Base-by-base conservation (phyloP, 2,797 vertebrate genomes). In the Spinus pinus region DNA sequence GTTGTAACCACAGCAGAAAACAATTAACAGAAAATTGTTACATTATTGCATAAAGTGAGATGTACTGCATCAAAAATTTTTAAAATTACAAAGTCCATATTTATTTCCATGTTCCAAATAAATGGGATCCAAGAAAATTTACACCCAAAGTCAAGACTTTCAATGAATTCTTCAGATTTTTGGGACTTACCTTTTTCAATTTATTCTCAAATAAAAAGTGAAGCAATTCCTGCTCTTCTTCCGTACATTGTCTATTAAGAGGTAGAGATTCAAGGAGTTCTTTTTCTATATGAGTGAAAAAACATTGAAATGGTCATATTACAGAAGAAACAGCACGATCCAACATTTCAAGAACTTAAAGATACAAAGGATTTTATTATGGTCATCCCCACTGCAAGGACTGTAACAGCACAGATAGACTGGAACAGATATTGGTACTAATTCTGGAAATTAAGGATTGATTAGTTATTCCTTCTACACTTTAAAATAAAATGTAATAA, bases 141-240 rank as follows among this genome's bases (percentile, higher is more conserved):
- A 73, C 44, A 73, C 6, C 6, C 39, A 4, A 95, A 88, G 22
- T 66, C 57, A 92, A 72, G n/a, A 57, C 10, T 81, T 88, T 12
- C 14, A 35, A 60, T 21, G 35, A 54, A 6, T 47, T 80, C 6
- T 56, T 18, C 33, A 85, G 19, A 14, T 61, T 89, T 92, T 74
- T 15, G 35, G 9, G 44, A 60, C 73, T 86, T 98, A 99, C 99
- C 99, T 99, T 99, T 97, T 99, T 99, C 96, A 99, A 98, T 95
- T 99, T 99, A 97, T 99, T 99, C 96, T 99, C 99, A 98, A 99
- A 99, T 42, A 99, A 98, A 96, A 99, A 99, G 95, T 97, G 99
- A 65, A 99, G 98, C 73, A 99, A 97, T 96, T 99, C 99, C 92
- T 99, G 98, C 79, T 99, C 99, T 96, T 99, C 99, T 94, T 99